phyloP scores from a whole-genome alignment of 1,140 invertebrate species.

The Dryas iulia region DNA sequence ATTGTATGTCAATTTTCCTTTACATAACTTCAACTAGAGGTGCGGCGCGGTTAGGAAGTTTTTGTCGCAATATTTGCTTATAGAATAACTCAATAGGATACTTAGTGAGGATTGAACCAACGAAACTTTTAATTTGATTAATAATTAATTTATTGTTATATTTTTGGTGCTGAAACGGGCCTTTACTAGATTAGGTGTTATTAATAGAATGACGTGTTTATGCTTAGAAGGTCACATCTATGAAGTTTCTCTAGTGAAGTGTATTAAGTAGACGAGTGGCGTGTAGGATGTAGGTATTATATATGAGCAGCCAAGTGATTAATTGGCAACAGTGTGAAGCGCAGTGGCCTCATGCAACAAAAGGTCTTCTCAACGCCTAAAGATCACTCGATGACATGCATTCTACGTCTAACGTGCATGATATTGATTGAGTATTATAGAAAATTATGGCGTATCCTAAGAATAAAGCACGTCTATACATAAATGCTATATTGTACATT shows the following conservation, averaged over 20 bases:
- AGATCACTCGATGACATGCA: constrained; percentile 3
- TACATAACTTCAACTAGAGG: too few species aligned
- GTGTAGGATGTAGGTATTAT: constrained; percentile 18
- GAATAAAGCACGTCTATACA: background rate
- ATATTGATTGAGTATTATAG: background rate
- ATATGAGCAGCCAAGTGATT: constrained; percentile 46
- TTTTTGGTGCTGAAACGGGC: background rate
- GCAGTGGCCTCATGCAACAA: constrained; percentile 29
- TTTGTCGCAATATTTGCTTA: too few species aligned
- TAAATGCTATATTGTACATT: background rate
- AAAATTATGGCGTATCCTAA: too few species aligned
- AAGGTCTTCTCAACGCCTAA: constrained; percentile 12
- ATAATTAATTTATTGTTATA: background rate
- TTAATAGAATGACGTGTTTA: background rate
- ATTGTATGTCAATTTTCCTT: too few species aligned
- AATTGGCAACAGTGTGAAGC: constrained; percentile 37
- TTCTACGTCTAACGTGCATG: background rate
- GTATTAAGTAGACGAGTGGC: constrained; percentile 27
- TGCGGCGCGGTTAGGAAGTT: too few species aligned
- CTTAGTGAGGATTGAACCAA: too few species aligned
- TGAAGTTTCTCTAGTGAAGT: constrained; percentile 23
- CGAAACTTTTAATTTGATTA: too few species aligned
- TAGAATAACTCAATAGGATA: too few species aligned
- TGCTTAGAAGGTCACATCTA: constrained; percentile 5
- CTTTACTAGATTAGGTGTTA: background rate